Conservation (phyloP, 1,140 invertebrate species). For the Drosophila subpulchrella region DNA sequence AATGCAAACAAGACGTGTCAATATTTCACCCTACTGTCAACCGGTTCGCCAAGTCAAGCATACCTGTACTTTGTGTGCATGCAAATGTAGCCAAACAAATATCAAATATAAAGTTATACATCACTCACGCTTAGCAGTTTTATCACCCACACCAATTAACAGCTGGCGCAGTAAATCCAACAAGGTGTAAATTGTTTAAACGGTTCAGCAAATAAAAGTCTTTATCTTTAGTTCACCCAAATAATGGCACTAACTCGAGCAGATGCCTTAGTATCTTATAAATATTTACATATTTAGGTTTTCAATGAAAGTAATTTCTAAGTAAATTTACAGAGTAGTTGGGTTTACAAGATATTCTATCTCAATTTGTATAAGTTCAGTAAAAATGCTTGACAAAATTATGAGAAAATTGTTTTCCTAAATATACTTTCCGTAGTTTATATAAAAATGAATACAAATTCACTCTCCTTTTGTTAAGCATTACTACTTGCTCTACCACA, state of each 20-base stretch:
- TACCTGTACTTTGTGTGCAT: not conserved
- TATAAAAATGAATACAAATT: too few species aligned
- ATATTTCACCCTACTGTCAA: conserved; percentile 32
- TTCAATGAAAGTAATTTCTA: not conserved
- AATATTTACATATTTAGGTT: not conserved
- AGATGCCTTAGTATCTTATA: not conserved
- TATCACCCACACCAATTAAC: conserved; percentile 20
- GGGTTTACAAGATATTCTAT: too few species aligned
- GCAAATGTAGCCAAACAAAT: conserved; percentile 10
- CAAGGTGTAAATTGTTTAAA: conserved; percentile 44
- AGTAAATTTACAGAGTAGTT: not conserved
- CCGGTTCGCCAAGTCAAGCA: conserved; percentile 18
- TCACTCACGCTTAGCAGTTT: conserved; percentile 16
- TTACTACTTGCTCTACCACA: too few species aligned
- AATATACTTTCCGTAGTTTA: too few species aligned
- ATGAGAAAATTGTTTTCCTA: too few species aligned
- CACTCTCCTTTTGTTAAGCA: too few species aligned
- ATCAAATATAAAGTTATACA: conserved; percentile 30
- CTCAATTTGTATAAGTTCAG: too few species aligned
- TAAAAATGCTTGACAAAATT: too few species aligned
- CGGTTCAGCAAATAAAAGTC: conserved; percentile 23
- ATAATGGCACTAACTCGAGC: conserved; percentile 5
- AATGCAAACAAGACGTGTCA: conserved; percentile 42
- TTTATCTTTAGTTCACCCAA: conserved; percentile 13
- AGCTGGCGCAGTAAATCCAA: conserved; percentile 26